These are phyloP conservation scores for Macroramphosus scolopax DNA, from an alignment of 2,797 vertebrate genomes.

Conservation along the genomic window DNA sequence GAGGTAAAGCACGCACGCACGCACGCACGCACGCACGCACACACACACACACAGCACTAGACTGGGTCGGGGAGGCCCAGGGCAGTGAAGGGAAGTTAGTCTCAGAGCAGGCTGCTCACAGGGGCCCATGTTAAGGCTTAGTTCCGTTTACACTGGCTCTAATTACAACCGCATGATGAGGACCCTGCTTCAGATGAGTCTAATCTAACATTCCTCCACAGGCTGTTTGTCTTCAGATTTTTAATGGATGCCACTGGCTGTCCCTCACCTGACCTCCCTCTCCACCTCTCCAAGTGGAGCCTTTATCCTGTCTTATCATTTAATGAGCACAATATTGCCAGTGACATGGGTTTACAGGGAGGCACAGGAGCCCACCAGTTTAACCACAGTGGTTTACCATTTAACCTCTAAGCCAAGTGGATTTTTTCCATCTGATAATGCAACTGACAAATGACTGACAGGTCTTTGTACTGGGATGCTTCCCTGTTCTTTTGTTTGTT, in stretches of 20 bases:
- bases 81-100: conserved; percentile 57
- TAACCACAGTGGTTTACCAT: conserved; percentile 22
- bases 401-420: conserved; percentile 31
- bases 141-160: conserved; percentile 75
- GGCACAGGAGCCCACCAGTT: conserved; percentile 11
- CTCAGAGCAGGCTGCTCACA: conserved; percentile 53
- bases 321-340: conserved; percentile 4
- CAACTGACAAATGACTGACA: conserved; percentile 28
- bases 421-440: conserved; percentile 24
- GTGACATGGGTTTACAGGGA: neutral
- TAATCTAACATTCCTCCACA: conserved; percentile 67
- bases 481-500: conserved; percentile 3
- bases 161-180: conserved; percentile 79
- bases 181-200: conserved; percentile 66
- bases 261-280: conserved; percentile 47
- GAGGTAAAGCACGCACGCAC: conserved; percentile 11
- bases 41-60: conserved; percentile 11
- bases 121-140: conserved; percentile 75
- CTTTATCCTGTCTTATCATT: conserved; percentile 5
- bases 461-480: conserved; percentile 18
- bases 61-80: conserved; percentile 47
- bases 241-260: conserved; percentile 66
- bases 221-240: conserved; percentile 68
- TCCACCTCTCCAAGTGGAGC: conserved; percentile 8
- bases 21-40: conserved; percentile 7